Evolutionary conservation across 2,113 vertebrate species (phyloP).

Genomic region (Pavo muticus): DNA sequence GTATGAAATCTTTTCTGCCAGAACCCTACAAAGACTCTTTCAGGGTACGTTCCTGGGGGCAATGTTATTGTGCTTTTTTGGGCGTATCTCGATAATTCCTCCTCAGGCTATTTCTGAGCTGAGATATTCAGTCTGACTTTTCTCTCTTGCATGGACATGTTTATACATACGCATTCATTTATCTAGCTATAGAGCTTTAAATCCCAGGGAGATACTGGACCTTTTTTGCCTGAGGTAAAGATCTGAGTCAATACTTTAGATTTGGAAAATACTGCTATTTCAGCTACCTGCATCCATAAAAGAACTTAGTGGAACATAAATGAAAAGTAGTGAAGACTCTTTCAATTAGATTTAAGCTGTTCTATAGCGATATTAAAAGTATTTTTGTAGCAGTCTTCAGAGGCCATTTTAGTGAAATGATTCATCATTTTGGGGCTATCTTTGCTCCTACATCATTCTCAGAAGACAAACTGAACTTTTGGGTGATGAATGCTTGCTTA

Average conservation of each 20-base stretch:
- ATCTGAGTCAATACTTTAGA: background rate
- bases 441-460: background rate
- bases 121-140: background rate
- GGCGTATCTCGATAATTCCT: background rate
- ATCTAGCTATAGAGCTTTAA: background rate
- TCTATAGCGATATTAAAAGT: background rate
- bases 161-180: background rate
- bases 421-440: background rate
- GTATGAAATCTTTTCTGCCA: background rate
- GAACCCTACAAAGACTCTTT: background rate
- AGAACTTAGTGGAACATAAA: background rate
- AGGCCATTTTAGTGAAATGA: background rate
- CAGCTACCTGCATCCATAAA: background rate
- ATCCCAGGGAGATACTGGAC: background rate
- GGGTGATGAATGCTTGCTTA: conserved; percentile 37
- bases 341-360: background rate
- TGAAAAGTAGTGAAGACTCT: background rate
- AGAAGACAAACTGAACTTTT: conserved; percentile 47
- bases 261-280: background rate
- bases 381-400: background rate
- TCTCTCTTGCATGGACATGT: background rate
- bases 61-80: background rate
- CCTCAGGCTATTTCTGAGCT: background rate
- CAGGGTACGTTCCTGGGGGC: background rate
- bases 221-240: background rate